A percentile compares a stretch with the other conserved stretches of the same genome.
phyloP scores from a whole-genome alignment of 2,113 vertebrate species.

The Synodontis membranacea region DNA sequence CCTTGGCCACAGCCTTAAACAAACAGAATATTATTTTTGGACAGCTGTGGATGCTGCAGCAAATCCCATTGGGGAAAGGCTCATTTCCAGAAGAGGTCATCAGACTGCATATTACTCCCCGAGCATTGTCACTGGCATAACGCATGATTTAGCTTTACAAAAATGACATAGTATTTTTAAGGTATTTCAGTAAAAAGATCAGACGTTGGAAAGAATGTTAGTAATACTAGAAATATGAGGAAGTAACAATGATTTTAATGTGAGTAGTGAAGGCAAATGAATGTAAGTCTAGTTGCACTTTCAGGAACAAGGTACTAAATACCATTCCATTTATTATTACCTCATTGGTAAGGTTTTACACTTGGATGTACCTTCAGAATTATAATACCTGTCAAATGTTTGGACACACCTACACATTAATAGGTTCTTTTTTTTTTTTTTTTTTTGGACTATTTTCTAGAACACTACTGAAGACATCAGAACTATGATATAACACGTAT shows the following conservation, averaged over 20 bases:
- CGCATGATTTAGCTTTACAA: background rate
- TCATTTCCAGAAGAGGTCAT: slow-evolving; percentile 55
- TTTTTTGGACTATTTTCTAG: too few relatives aligned
- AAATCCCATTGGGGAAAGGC: slow-evolving; percentile 43
- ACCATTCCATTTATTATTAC: background rate
- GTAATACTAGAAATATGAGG: slow-evolving; percentile 2
- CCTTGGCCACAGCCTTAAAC: slow-evolving; percentile 69
- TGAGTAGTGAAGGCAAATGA: background rate
- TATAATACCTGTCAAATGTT: background rate
- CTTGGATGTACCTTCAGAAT: background rate
- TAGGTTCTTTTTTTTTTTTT: background rate
- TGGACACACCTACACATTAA: too few relatives aligned
- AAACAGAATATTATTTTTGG: slow-evolving; percentile 74
- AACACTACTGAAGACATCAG: too few relatives aligned
- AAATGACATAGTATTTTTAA: background rate
- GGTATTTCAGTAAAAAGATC: background rate
- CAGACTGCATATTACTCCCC: slow-evolving; percentile 18
- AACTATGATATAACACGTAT: too few relatives aligned
- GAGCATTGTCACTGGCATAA: background rate
- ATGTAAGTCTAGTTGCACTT: background rate
- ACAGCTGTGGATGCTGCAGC: slow-evolving; percentile 58
- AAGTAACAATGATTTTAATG: slow-evolving; percentile 9
- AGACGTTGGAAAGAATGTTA: background rate
- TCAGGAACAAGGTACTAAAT: background rate
- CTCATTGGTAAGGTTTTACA: background rate